Conservation (phyloP, 2,113 vertebrate species). For the Sinocyclocheilus grahami region DNA sequence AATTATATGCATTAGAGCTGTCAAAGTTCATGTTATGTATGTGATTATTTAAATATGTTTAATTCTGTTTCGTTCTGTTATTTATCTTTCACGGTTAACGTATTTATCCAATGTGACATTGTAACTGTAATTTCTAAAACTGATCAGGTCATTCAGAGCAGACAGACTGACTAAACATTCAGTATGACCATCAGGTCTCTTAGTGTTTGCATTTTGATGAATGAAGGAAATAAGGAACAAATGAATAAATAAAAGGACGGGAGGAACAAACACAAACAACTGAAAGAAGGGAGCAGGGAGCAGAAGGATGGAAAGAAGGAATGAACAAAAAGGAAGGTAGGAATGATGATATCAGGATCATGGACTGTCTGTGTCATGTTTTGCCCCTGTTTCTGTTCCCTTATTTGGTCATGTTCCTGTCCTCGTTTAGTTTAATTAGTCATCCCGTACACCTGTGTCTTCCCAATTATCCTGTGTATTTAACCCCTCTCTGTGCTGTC, state of each 20-base stretch:
- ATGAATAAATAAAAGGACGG: neutral
- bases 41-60: neutral
- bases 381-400: too few relatives aligned
- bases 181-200: too few relatives aligned
- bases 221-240: neutral
- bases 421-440: too few relatives aligned
- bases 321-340: neutral
- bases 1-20: neutral
- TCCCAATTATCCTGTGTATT: too few relatives aligned
- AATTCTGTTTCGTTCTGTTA: neutral
- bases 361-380: too few relatives aligned
- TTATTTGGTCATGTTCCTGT: too few relatives aligned
- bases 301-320: neutral
- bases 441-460: too few relatives aligned
- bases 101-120: neutral
- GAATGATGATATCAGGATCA: neutral
- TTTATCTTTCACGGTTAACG: neutral
- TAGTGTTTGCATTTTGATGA: neutral
- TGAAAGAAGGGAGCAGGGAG: neutral
- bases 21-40: neutral
- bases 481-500: too few relatives aligned
- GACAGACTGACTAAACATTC: neutral
- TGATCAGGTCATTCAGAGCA: neutral
- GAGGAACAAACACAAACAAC: neutral
- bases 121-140: neutral